Percentiles rank a stretch among this genome's conserved stretches.
phyloP scores from a whole-genome alignment of 2,113 vertebrate species.

The Strix uralensis region DNA sequence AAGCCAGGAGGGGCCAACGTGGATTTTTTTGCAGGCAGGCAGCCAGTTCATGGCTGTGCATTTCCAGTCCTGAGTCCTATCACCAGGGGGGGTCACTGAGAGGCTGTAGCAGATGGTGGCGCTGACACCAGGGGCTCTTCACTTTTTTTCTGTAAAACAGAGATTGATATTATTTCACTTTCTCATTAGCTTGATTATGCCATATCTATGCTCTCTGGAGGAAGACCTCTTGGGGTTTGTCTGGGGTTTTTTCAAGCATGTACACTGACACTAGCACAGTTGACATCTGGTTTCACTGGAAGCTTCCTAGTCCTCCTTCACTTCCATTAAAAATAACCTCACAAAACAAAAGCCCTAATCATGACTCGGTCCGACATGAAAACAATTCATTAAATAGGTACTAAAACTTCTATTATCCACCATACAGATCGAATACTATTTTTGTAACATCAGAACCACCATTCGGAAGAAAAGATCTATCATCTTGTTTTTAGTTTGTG shows the following conservation, averaged over 20 bases:
- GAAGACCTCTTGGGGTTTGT: background rate
- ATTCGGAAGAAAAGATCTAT: background rate
- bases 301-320: background rate
- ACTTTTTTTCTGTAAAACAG: background rate
- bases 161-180: background rate
- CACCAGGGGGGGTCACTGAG: background rate
- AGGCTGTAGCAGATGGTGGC: background rate
- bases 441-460: background rate
- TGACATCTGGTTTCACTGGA: background rate
- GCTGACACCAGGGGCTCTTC: background rate
- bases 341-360: background rate
- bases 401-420: background rate
- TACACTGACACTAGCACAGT: background rate
- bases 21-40: background rate
- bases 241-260: background rate
- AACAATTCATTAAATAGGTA: background rate
- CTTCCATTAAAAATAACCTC: background rate
- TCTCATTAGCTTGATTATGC: background rate
- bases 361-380: background rate
- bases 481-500: background rate
- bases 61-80: background rate
- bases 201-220: background rate
- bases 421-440: background rate
- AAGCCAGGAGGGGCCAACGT: background rate
- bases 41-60: background rate